phyloP scores from a whole-genome alignment of 2,888 invertebrate species.

The Thysanoteuthis rhombus region DNA sequence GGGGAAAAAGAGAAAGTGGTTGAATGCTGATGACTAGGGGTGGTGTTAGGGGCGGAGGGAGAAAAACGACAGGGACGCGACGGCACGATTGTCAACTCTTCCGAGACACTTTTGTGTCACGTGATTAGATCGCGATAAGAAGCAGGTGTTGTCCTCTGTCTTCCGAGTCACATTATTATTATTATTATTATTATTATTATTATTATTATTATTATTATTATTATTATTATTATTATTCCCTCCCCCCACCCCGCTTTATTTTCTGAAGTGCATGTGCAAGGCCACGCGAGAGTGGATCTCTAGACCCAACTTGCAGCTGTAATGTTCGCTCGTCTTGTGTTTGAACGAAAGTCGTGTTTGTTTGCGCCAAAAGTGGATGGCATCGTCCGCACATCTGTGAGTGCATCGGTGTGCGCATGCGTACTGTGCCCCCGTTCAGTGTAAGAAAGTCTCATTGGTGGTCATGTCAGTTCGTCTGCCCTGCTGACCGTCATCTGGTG shows the following conservation, averaged over 20 bases:
- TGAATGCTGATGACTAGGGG: background rate
- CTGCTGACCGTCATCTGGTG: background rate
- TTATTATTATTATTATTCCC: background rate
- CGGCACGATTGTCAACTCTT: background rate
- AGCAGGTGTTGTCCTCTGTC: background rate
- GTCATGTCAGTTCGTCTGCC: background rate
- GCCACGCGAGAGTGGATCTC: background rate
- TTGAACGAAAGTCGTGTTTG: background rate
- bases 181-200: background rate
- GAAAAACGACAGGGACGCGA: background rate
- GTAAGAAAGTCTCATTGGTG: background rate
- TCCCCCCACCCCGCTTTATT: background rate
- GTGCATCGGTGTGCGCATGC: background rate
- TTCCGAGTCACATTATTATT: background rate
- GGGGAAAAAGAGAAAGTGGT: background rate
- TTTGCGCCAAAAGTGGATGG: background rate
- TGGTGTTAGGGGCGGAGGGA: background rate
- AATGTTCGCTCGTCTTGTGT: background rate
- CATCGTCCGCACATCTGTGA: background rate
- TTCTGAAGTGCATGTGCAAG: background rate
- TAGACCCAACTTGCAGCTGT: constrained; percentile 12
- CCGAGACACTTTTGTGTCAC: background rate
- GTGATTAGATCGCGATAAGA: background rate
- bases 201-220: background rate
- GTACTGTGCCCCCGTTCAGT: background rate